Evolutionary conservation across 2,797 vertebrate genomes (phyloP).

Genomic region (Amazona ochrocephala): DNA sequence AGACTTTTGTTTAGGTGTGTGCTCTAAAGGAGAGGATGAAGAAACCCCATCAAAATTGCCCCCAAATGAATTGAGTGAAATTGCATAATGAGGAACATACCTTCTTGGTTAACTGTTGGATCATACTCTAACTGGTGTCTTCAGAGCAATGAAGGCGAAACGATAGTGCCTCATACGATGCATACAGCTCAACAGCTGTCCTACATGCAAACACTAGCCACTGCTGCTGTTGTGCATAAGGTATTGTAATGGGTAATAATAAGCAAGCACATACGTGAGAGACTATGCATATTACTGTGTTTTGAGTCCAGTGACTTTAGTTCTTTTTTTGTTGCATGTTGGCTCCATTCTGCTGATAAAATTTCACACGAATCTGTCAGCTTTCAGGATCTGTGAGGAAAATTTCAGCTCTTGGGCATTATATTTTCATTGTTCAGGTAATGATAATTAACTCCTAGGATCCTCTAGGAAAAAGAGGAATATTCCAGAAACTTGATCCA

Average conservation of each 20-base stretch:
- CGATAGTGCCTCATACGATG: not conserved
- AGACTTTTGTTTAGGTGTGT: not conserved
- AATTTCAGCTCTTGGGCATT: not conserved
- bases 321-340: not conserved
- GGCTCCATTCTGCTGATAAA: not conserved
- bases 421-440: not conserved
- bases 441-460: not conserved
- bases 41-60: not conserved
- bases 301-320: not conserved
- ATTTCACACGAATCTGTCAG: not conserved
- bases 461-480: not conserved
- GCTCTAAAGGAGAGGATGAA: not conserved
- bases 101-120: not conserved
- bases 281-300: fast-evolving
- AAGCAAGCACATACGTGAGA: not conserved
- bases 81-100: not conserved
- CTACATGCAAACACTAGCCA: fast-evolving
- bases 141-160: not conserved
- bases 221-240: not conserved
- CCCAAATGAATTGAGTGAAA: not conserved
- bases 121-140: not conserved
- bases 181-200: not conserved
- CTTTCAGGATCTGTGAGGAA: not conserved
- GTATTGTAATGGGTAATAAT: not conserved
- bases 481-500: not conserved